phyloP scores from a whole-genome alignment of 2,113 vertebrate genomes.

The Rhineura floridana region DNA sequence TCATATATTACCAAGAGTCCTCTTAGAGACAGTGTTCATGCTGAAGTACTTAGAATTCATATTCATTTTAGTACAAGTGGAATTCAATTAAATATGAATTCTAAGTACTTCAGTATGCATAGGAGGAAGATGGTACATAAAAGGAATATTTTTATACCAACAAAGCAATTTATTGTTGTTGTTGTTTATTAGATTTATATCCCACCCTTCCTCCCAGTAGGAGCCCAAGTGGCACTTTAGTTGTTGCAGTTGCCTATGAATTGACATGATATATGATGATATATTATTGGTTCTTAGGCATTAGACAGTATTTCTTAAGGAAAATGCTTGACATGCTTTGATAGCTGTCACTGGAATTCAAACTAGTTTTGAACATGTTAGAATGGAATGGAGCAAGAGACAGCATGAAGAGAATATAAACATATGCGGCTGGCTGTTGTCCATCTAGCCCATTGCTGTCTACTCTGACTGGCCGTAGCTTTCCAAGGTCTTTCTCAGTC shows the following conservation, averaged over 20 bases:
- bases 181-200: too few species aligned
- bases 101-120: too few species aligned
- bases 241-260: background rate
- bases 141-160: background rate
- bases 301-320: background rate
- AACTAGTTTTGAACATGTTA: background rate
- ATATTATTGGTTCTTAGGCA: rapidly evolving
- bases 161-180: too few species aligned
- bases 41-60: constrained; percentile 33
- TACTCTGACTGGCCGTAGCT: too few species aligned
- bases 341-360: background rate
- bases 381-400: background rate
- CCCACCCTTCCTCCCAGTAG: too few species aligned
- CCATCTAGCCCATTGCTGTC: background rate
- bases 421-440: background rate
- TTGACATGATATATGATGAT: rapidly evolving
- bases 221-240: too few species aligned
- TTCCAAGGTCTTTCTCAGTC: background rate
- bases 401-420: background rate
- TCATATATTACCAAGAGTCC: constrained; percentile 35
- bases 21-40: constrained; percentile 16
- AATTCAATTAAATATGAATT: too few species aligned
- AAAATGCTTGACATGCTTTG: background rate
- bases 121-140: background rate
- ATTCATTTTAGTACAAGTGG: background rate